Base-by-base conservation (phyloP, 2,113 vertebrate species). In the Emydura subglobosa region DNA sequence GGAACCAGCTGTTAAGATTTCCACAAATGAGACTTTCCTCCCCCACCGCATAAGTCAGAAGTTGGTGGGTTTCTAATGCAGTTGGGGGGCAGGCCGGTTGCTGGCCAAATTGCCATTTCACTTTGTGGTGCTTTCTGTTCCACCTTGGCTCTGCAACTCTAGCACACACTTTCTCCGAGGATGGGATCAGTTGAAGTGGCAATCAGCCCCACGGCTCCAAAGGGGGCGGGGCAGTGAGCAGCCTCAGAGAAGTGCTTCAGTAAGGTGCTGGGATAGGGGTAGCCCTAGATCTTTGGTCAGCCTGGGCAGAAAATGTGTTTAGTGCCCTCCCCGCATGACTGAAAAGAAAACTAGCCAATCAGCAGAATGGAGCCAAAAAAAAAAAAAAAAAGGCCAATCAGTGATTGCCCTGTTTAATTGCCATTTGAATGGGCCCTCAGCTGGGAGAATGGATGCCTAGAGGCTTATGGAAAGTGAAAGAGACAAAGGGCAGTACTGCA, bases 401-500 rank as follows among this genome's bases (percentile, higher is more conserved):
- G 16, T 53, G 51, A 53, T 53, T 17, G 51, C 14, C 51, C 16
- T 53, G 51, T 5, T 53, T 53, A 53, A 13, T 13, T 53, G 51
- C 13, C 51, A 53, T 14, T 53, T 53, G 13, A 61, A 7, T 31
- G 29, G 29, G 13, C 59, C 59, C 61, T 86, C 85, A 9, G 72
- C 88, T 92, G 72, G 25, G 88, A 55, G 85, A 88, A 93, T 92
- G 86, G 86, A 4, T 74, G 21, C 65, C 74, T 47, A 44, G 42
- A 9, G 13, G 51, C 72, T 93, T 92, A 3, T 68, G 50, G 74
- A 92, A 95, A 95, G 94, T 95, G 94, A 95, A 96, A 93, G 89
- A 93, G 51, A 88, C 82, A 90, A 94, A 92, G 24, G 86, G 80
- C 86, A 91, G 93, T 87, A 68, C 65, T 86, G 83, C 68, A 85